Base-by-base conservation (phyloP, 37 sponge, comb jelly and placozoan genomes). In the Hexactinellida sp. region DNA sequence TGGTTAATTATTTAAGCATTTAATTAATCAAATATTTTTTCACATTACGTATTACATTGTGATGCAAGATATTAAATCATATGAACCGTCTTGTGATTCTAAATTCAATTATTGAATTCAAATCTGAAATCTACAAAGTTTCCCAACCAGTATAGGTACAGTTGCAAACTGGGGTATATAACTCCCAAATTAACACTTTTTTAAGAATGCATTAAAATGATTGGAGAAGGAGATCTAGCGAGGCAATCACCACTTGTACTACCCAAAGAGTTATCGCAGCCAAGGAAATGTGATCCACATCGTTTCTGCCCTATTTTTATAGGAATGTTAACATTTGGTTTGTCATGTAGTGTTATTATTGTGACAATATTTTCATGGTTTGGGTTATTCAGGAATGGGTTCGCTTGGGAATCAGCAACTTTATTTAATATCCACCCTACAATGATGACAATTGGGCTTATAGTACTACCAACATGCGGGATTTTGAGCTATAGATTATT, bases 331-430 rank as follows among this genome's bases (percentile, higher is more conserved):
- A 63, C 30, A 28, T 63, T 63, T 28, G 76, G 76, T 25, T n/a
- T 63, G 5, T 21, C 76, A 63, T 25, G 76, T 23, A 28, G 76
- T 63, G 76, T 63, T 32, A 63, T 63, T 63, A 5, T 63, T 21
- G 76, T 63, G 25, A 28, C 34, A 63, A n/a, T 63, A 63, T 63
- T 63, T n/a, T 25, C 76, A 63, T 63, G 76, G 76, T 63, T 63
- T 28, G 76, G 76, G 3, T 28, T 63, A n/a, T 63, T 63, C 76
- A 63, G 30, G 13, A 63, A 63, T 28, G 76, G 76, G 13, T 63
- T 63, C 13, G 25, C 21, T 21, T 63, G 76, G 76, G 30, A 63
- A 5, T 23, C 76, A 21, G 13, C 76, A 28, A 63, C 76, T 28
- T 63, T 63, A n/a, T 63, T 63, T 23, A 63, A 63, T n/a, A 3